Evolutionary conservation across 1,140 invertebrate genomes (phyloP).

Genomic region (Anagrus nilaparvatae): DNA sequence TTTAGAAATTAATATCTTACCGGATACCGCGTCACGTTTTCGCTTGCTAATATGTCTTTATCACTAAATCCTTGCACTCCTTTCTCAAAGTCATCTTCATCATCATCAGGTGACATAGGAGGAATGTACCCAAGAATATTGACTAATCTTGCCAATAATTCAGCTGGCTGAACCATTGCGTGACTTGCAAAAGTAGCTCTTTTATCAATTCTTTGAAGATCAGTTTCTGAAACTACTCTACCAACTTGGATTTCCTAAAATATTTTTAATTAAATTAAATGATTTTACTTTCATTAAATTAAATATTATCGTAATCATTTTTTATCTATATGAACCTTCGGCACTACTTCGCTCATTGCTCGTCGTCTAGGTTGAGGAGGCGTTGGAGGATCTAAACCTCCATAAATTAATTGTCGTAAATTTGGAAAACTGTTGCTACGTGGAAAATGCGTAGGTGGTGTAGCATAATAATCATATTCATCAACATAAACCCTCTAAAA

Average conservation of each 20-base stretch:
- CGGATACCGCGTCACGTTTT: slow-evolving; percentile 29
- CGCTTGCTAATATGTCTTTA: slow-evolving; percentile 57
- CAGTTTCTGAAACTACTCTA: slow-evolving; percentile 63
- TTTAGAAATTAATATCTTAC: slow-evolving; percentile 1
- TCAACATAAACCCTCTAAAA: slow-evolving; percentile 38
- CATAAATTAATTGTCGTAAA: slow-evolving; percentile 31
- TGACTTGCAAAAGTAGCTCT: slow-evolving; percentile 57
- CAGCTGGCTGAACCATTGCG: slow-evolving; percentile 56
- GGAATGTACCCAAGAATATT: slow-evolving; percentile 59
- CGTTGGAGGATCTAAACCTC: slow-evolving; percentile 21
- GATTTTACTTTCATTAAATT: too few species aligned
- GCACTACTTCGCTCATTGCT: slow-evolving; percentile 40
- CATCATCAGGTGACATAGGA: slow-evolving; percentile 38
- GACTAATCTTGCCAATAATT: slow-evolving; percentile 61
- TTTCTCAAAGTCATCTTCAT: slow-evolving; percentile 15
- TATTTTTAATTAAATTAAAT: too few species aligned
- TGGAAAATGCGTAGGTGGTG: slow-evolving; percentile 27
- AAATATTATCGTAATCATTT: not conserved
- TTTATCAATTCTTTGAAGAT: slow-evolving; percentile 64
- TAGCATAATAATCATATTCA: slow-evolving; percentile 31
- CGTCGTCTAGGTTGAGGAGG: slow-evolving; percentile 33
- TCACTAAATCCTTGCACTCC: slow-evolving; percentile 56
- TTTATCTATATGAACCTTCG: too few species aligned
- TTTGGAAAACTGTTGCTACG: slow-evolving; percentile 39
- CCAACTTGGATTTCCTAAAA: slow-evolving; percentile 42